Conservation (phyloP, 1,140 invertebrate species). For the Lasioglossum baleicum region DNA sequence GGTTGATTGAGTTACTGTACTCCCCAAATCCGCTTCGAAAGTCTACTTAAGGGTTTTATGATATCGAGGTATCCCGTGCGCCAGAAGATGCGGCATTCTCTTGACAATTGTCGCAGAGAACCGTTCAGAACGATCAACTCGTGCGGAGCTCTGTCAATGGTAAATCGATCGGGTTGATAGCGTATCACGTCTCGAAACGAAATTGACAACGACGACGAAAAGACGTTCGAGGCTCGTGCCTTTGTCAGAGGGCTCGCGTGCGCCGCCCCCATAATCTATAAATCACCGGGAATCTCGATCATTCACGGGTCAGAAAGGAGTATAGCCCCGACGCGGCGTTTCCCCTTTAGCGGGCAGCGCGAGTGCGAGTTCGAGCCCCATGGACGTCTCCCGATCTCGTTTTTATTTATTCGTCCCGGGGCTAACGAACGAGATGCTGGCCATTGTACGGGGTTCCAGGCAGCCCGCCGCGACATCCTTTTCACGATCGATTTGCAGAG, state of each 20-base stretch:
- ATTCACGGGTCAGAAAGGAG: constrained; percentile 69
- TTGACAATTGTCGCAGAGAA: too few species aligned
- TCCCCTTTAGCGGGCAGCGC: neutral
- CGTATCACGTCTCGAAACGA: neutral
- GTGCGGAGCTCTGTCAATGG: neutral
- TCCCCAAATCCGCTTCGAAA: too few species aligned
- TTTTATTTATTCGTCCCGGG: constrained; percentile 60
- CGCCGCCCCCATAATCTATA: constrained; percentile 72
- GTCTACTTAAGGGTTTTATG: too few species aligned
- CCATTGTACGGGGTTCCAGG: constrained; percentile 50
- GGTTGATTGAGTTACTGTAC: too few species aligned
- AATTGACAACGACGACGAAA: constrained; percentile 53
- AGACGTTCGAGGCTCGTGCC: constrained; percentile 40
- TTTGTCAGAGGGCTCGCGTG: constrained; percentile 63
- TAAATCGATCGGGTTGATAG: constrained; percentile 15
- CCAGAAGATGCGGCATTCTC: too few species aligned
- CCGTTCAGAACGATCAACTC: neutral
- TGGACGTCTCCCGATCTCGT: constrained; percentile 26
- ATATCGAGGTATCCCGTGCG: too few species aligned
- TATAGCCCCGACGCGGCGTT: constrained; percentile 34
- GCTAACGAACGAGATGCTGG: constrained; percentile 61
- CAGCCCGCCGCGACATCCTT: constrained; percentile 53
- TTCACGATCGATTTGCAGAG: constrained; percentile 63
- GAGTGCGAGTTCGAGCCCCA: neutral
- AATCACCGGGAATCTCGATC: constrained; percentile 72